phyloP scores from a whole-genome alignment of 2,113 vertebrate genomes.

The Notothenia rossii region DNA sequence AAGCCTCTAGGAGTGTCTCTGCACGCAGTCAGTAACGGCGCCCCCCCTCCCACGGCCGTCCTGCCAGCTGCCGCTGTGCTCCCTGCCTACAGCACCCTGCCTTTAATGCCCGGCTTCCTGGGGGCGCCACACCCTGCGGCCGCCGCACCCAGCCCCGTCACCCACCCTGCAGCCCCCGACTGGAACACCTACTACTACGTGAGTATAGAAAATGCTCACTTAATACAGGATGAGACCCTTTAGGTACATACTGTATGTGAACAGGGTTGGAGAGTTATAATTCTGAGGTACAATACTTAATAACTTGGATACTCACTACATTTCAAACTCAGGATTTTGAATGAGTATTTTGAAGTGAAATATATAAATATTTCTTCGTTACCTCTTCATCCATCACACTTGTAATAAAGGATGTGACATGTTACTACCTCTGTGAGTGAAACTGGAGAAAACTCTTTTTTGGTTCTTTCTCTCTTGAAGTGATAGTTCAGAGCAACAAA shows the following conservation, averaged over 20 bases:
- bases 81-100: constrained; percentile 83
- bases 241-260: neutral
- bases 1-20: constrained; percentile 81
- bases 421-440: neutral
- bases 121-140: constrained; percentile 76
- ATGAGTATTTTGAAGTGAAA: neutral
- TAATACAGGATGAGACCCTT: neutral
- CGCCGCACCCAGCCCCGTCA: constrained; percentile 62
- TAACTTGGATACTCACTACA: too few relatives aligned
- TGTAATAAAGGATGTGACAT: neutral
- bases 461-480: constrained; percentile 1
- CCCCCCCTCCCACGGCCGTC: constrained; percentile 73
- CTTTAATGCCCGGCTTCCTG: constrained; percentile 84
- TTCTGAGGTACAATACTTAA: neutral
- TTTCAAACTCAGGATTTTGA: neutral
- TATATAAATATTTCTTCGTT: neutral
- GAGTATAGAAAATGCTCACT: constrained; percentile 55
- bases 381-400: neutral
- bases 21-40: constrained; percentile 79
- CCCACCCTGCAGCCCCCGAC: constrained; percentile 75
- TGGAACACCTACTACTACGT: constrained; percentile 88
- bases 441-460: neutral
- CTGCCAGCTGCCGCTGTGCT: constrained; percentile 75
- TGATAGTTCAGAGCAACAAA: neutral
- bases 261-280: neutral